These are phyloP conservation scores for Cheilosia scutellata DNA, from an alignment of 2,888 invertebrate species.

Conservation along the genomic window DNA sequence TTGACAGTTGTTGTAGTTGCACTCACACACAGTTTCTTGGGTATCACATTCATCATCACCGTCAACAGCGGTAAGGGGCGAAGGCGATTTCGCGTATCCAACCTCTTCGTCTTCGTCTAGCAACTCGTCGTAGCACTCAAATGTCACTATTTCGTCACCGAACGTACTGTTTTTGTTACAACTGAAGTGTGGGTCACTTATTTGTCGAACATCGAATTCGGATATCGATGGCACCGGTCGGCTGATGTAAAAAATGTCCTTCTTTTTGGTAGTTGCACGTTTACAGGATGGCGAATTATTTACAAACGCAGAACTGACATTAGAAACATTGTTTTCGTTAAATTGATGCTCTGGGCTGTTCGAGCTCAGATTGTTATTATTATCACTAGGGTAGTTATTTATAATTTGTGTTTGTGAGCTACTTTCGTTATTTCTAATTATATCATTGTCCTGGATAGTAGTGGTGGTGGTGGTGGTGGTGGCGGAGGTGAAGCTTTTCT, in stretches of 20 bases:
- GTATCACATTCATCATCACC: slow-evolving; percentile 47
- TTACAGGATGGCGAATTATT: slow-evolving; percentile 27
- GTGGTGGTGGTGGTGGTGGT: slow-evolving; percentile 20
- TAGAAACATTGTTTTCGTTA: slow-evolving; percentile 11
- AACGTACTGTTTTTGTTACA: slow-evolving; percentile 29
- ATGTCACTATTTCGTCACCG: slow-evolving; percentile 58
- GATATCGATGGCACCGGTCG: slow-evolving; percentile 71
- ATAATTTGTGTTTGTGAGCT: slow-evolving; percentile 36
- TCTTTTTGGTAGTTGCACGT: slow-evolving; percentile 16
- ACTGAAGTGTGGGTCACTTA: slow-evolving; percentile 77
- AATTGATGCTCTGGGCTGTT: slow-evolving; percentile 38
- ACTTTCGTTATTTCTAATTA: slow-evolving; percentile 55
- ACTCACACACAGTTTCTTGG: slow-evolving; percentile 53
- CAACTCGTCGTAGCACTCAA: slow-evolving; percentile 82
- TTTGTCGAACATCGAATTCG: slow-evolving; percentile 82
- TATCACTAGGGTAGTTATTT: slow-evolving; percentile 45
- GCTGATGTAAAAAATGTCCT: slow-evolving; percentile 59
- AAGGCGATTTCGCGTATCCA: slow-evolving; percentile 65
- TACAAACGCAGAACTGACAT: slow-evolving; percentile 49
- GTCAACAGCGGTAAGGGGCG: slow-evolving; percentile 5
- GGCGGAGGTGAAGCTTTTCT: slow-evolving; percentile 43
- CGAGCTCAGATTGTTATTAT: slow-evolving; percentile 52
- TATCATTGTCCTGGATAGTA: slow-evolving; percentile 37
- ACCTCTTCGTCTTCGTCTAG: slow-evolving; percentile 75
- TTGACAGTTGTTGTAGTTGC: slow-evolving; percentile 68